Conservation (phyloP, 1,140 invertebrate species). For the Magallana gigas region DNA sequence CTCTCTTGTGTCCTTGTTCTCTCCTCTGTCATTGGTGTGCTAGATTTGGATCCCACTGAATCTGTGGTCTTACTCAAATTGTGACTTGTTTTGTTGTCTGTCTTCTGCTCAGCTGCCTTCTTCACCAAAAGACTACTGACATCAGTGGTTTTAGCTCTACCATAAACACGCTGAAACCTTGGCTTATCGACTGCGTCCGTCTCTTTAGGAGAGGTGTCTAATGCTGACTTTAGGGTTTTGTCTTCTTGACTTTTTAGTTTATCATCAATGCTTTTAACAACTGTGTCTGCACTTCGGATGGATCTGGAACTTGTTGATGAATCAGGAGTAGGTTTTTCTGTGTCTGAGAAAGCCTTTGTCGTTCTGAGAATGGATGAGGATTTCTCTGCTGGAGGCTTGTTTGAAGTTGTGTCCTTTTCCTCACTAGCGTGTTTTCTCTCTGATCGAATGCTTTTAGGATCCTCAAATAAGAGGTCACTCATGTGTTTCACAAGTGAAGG, state of each 20-base stretch:
- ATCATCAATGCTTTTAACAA: neutral
- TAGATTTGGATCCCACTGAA: neutral
- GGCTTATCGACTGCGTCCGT: neutral
- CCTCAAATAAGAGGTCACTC: conserved; percentile 42
- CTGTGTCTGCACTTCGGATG: neutral
- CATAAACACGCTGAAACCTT: conserved; percentile 11
- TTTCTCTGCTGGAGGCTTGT: neutral
- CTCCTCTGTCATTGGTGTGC: neutral
- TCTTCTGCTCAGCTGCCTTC: neutral
- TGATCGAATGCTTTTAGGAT: conserved; percentile 2
- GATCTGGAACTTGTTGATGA: neutral
- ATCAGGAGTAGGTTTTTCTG: neutral
- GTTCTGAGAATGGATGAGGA: neutral
- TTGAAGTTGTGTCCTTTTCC: neutral
- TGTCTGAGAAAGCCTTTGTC: neutral
- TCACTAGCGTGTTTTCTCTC: conserved; percentile 16
- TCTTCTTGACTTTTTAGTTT: neutral
- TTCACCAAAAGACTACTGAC: neutral
- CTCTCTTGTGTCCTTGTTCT: neutral
- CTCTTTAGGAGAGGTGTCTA: neutral
- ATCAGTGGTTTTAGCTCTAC: conserved; percentile 18
- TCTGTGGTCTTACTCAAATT: conserved; percentile 18
- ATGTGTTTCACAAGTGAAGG: conserved; percentile 31
- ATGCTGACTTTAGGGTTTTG: too few relatives aligned
- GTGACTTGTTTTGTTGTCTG: neutral